Conservation (phyloP, 2,797 vertebrate genomes). For the Micromesistius poutassou region DNA sequence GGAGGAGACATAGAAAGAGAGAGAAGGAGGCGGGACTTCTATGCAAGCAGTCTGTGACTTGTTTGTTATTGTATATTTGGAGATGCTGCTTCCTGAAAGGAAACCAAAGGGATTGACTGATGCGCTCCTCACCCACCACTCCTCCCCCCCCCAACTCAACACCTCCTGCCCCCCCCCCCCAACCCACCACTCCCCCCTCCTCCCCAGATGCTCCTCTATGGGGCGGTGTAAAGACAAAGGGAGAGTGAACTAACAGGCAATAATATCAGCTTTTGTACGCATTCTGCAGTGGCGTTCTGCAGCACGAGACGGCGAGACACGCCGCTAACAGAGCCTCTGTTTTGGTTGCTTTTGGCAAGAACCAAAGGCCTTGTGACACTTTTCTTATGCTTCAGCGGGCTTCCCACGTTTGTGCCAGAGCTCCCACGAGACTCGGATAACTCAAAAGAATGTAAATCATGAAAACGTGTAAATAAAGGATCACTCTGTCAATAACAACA, state of each 20-base stretch:
- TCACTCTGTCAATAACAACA: slow-evolving; percentile 57
- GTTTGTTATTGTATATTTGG: slow-evolving; percentile 25
- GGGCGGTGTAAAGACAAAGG: slow-evolving; percentile 14
- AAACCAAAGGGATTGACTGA: slow-evolving; percentile 31
- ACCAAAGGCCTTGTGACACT: slow-evolving; percentile 57
- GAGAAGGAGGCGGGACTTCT: neutral
- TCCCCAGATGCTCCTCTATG: slow-evolving; percentile 40
- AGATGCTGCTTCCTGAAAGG: slow-evolving; percentile 28
- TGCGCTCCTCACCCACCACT: neutral
- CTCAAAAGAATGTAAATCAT: slow-evolving; percentile 74
- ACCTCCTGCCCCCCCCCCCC: neutral
- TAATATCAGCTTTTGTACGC: slow-evolving; percentile 34
- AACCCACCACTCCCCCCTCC: too few species aligned
- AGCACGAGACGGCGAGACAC: slow-evolving; percentile 38
- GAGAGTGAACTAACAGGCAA: slow-evolving; percentile 29
- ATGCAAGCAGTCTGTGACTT: neutral
- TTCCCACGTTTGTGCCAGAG: slow-evolving; percentile 66
- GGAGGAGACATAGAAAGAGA: neutral
- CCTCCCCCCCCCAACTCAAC: neutral
- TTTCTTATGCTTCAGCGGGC: slow-evolving; percentile 60
- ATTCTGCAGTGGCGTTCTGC: slow-evolving; percentile 36
- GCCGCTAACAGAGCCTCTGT: slow-evolving; percentile 18
- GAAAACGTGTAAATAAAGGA: slow-evolving; percentile 65
- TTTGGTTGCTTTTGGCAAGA: slow-evolving; percentile 44
- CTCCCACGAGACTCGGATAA: slow-evolving; percentile 59